Conservation (phyloP, 2,113 vertebrate species). For the Pipa parva region DNA sequence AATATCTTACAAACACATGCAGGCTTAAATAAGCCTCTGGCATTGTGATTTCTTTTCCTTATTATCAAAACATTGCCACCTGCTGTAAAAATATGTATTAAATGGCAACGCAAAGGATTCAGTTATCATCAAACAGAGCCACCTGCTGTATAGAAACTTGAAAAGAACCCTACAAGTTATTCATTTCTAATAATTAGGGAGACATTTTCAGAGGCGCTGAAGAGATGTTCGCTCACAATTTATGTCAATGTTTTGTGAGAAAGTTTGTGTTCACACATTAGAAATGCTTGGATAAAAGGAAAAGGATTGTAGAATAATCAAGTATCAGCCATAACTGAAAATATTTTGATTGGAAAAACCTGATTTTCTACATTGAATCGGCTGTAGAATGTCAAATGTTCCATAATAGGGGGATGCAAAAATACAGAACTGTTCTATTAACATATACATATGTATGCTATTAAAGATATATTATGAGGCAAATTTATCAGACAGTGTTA, state of each 20-base stretch:
- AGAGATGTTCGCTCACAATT: too few species aligned
- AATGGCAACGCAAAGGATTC: not conserved
- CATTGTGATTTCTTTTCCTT: not conserved
- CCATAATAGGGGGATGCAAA: too few species aligned
- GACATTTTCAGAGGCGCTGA: not conserved
- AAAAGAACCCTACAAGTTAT: not conserved
- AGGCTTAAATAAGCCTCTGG: slow-evolving; percentile 43
- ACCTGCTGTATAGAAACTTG: not conserved
- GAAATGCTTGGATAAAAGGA: too few species aligned
- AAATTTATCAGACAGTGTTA: too few species aligned
- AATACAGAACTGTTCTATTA: too few species aligned
- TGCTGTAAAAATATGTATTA: not conserved
- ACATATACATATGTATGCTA: too few species aligned
- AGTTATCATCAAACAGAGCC: not conserved
- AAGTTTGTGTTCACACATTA: not conserved
- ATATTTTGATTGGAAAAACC: too few species aligned
- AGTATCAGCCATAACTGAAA: too few species aligned
- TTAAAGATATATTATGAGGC: too few species aligned
- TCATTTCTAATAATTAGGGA: not conserved
- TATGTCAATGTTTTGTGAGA: not conserved
- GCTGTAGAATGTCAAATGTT: too few species aligned
- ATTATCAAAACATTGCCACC: not conserved
- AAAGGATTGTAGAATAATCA: not conserved
- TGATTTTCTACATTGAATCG: too few species aligned
- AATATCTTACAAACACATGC: slow-evolving; percentile 23